phyloP scores from a whole-genome alignment of 1,140 invertebrate species.

The Drosophila auraria region DNA sequence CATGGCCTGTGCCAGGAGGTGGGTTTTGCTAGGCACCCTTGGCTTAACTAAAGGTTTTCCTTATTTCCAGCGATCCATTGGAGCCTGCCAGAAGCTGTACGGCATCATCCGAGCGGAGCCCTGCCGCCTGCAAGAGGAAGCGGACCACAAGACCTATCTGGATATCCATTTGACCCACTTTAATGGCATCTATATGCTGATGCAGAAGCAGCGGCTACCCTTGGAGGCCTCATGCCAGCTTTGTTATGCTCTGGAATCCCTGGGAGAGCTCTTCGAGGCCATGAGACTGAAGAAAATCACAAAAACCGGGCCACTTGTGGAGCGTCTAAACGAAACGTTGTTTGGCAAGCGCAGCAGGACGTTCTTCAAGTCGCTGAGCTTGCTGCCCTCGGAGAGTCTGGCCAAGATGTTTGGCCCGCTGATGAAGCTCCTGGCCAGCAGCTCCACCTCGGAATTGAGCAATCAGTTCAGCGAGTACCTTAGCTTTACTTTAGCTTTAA shows the following conservation, averaged over 20 bases:
- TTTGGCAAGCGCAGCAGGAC: slow-evolving; percentile 39
- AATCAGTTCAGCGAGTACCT: slow-evolving; percentile 53
- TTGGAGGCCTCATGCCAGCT: slow-evolving; percentile 16
- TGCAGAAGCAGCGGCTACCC: slow-evolving; percentile 25
- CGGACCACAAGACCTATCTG: slow-evolving; percentile 53
- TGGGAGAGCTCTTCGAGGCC: slow-evolving; percentile 47
- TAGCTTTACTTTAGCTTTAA: slow-evolving; percentile 29
- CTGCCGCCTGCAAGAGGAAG: slow-evolving; percentile 42
- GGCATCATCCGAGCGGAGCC: slow-evolving; percentile 29
- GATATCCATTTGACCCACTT: slow-evolving; percentile 62
- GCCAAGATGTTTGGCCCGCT: slow-evolving; percentile 45
- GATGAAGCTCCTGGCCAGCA: slow-evolving; percentile 24
- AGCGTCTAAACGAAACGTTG: slow-evolving; percentile 41
- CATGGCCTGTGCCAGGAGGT: slow-evolving; percentile 53
- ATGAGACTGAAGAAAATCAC: slow-evolving; percentile 34
- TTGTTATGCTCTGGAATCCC: slow-evolving; percentile 13
- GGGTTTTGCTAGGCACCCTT: not conserved
- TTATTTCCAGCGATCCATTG: slow-evolving; percentile 30
- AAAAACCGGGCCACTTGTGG: slow-evolving; percentile 16
- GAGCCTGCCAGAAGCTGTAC: slow-evolving; percentile 52
- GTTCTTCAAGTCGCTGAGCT: slow-evolving; percentile 34
- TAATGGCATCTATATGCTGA: slow-evolving; percentile 14
- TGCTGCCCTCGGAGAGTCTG: slow-evolving; percentile 15
- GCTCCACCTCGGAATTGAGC: slow-evolving; percentile 8
- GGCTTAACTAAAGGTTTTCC: not conserved